Percentiles rank a stretch among this genome's conserved stretches.
Conservation (phyloP, 1,140 invertebrate genomes). For the Cydia amplana region DNA sequence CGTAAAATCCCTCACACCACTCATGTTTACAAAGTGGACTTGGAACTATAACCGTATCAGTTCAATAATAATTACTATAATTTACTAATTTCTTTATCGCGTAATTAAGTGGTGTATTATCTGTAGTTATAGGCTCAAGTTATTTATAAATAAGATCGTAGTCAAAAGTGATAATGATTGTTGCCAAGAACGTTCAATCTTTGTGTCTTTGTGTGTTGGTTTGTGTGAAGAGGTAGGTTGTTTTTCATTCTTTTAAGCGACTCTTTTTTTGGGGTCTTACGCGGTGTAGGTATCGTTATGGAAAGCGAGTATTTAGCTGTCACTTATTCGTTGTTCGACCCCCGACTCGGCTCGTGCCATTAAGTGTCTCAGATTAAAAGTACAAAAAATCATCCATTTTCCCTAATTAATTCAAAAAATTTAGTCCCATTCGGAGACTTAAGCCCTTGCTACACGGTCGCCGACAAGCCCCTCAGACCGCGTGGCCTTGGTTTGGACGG, state of each 20-base stretch:
- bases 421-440: no score
- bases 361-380: no score
- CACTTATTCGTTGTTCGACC: no score
- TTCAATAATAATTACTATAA: slow-evolving; percentile 14
- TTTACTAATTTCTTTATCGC: slow-evolving; percentile 42
- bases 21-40: slow-evolving; percentile 24
- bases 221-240: slow-evolving; percentile 17
- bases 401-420: no score
- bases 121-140: slow-evolving; percentile 33
- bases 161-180: slow-evolving; percentile 19
- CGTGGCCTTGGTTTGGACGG: no score
- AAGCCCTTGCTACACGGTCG: no score
- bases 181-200: neutral
- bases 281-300: no score
- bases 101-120: slow-evolving; percentile 34
- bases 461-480: no score
- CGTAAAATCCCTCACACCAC: slow-evolving; percentile 11
- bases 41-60: slow-evolving; percentile 4
- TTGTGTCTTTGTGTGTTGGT: slow-evolving; percentile 8
- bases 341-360: no score
- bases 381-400: no score
- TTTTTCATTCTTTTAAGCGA: neutral
- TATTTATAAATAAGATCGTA: slow-evolving; percentile 10
- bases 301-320: no score
- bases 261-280: no score